These are phyloP conservation scores for Drosophila paramelanica DNA, from an alignment of 2,888 invertebrate species.

Conservation along the genomic window DNA sequence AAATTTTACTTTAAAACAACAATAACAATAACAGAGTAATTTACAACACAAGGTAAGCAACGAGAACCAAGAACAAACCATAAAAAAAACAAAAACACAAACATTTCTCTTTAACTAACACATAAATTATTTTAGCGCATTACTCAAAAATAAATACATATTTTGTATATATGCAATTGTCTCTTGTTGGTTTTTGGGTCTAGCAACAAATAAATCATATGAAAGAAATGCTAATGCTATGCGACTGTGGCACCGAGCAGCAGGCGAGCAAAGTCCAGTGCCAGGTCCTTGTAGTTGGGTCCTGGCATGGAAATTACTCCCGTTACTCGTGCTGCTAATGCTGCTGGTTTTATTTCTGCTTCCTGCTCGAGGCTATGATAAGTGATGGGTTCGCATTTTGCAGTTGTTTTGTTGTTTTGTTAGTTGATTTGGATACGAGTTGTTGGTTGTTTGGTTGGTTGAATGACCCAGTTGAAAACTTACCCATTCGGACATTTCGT, in stretches of 20 bases:
- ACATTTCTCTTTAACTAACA: conserved; percentile 66
- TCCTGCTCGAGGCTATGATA: conserved; percentile 50
- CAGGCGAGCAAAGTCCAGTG: conserved; percentile 27
- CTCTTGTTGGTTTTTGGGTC: conserved; percentile 42
- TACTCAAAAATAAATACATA: conserved; percentile 28
- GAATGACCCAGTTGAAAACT: conserved; percentile 83
- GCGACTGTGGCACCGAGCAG: conserved; percentile 40
- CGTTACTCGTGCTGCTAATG: conserved; percentile 14
- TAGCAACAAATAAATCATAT: conserved; percentile 67
- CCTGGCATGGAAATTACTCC: conserved; percentile 30
- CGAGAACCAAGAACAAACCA: conserved; percentile 56
- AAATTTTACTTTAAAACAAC: conserved; percentile 36
- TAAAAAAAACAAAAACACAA: conserved; percentile 27
- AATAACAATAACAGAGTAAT: conserved; percentile 41
- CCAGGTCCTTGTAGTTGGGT: conserved; percentile 17
- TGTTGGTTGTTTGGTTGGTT: conserved; percentile 54
- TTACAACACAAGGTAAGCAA: conserved; percentile 51
- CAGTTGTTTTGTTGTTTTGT: conserved; percentile 53
- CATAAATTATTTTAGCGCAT: conserved; percentile 63
- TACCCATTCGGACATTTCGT: conserved; percentile 99
- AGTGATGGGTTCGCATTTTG: conserved; percentile 57
- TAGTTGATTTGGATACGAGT: conserved; percentile 71
- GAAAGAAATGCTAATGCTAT: conserved; percentile 62
- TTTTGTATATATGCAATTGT: conserved; percentile 27
- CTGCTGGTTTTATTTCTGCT: conserved; percentile 7